Base-by-base conservation (phyloP, 2,797 vertebrate genomes). In the Cheirogaleus major region DNA sequence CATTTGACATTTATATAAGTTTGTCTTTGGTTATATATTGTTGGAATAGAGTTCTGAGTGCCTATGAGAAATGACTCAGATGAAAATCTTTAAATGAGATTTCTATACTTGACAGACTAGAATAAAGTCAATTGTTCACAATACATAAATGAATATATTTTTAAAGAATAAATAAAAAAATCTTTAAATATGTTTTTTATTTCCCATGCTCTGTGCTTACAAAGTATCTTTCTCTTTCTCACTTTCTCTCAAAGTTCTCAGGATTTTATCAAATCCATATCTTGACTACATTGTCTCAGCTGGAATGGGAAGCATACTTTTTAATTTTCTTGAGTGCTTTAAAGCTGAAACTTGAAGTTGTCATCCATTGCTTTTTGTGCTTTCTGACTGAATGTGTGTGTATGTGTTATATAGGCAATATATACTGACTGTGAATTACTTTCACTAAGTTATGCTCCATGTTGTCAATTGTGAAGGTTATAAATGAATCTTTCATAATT, bases 401-500 rank as follows among this genome's bases (percentile, higher is more conserved):
- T 43, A 9, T 70, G 52, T 88, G 27, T 59, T 78, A 88, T 72
- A 78, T 63, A 41, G 78, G 45, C 32, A 57, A 38, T 83, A 55
- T 76, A 73, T 38, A 45, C 6, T 45, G 12, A 59, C 15, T 45
- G 15, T 80, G 43, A 48, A 73, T 93, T 69, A 5, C 50, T 90
- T 86, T 96, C 41, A 7, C 12, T 73, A 72, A 76, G 4, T 65
- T 75, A 52, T 4, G 73, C 27, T 81, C 48, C 43, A 80, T 14
- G 25, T 52, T 61, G 30, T 27, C n/a, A 35, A 67, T 75, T 85
- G 35, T 75, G 73, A 92, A 92, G 4, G 17, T 81, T 80, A 63
- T 75, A 79, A 65, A 95, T 91, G 32, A 89, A 75, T 67, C 15
- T 12, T 92, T 88, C 38, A 57, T 92, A 79, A 89, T 95, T 88